These are phyloP conservation scores for Pelmatolapia mariae DNA, from an alignment of 2,113 vertebrate species.

Conservation along the genomic window DNA sequence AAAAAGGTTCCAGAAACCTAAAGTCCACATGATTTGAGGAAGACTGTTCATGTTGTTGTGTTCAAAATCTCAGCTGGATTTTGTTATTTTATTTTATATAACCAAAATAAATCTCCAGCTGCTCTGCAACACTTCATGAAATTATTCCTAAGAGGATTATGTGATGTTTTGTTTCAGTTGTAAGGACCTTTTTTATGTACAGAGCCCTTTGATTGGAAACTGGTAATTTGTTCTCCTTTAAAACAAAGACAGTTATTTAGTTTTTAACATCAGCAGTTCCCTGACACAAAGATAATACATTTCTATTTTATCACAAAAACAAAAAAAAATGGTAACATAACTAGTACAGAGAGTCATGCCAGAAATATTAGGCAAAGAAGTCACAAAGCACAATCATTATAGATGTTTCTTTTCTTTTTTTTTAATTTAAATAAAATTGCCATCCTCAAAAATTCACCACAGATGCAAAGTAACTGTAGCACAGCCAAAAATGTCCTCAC, in stretches of 20 bases:
- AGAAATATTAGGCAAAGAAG: background rate
- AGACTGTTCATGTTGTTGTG: background rate
- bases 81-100: background rate
- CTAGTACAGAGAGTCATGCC: background rate
- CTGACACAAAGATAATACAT: background rate
- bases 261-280: background rate
- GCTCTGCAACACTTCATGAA: background rate
- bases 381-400: background rate
- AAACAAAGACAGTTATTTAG: background rate
- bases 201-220: background rate
- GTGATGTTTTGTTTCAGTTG: background rate
- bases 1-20: background rate
- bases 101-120: conserved; percentile 10
- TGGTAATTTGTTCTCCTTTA: background rate
- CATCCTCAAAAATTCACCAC: background rate
- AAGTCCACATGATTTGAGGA: background rate
- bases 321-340: background rate
- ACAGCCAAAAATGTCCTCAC: background rate
- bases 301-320: background rate
- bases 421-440: background rate
- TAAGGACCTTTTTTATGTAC: background rate
- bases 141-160: conserved; percentile 6
- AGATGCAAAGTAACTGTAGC: background rate
- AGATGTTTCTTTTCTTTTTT: background rate
- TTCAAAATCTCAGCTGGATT: background rate